These are phyloP conservation scores for Xestia rhomboidea DNA, from an alignment of 2,888 invertebrate genomes.

Conservation along the genomic window DNA sequence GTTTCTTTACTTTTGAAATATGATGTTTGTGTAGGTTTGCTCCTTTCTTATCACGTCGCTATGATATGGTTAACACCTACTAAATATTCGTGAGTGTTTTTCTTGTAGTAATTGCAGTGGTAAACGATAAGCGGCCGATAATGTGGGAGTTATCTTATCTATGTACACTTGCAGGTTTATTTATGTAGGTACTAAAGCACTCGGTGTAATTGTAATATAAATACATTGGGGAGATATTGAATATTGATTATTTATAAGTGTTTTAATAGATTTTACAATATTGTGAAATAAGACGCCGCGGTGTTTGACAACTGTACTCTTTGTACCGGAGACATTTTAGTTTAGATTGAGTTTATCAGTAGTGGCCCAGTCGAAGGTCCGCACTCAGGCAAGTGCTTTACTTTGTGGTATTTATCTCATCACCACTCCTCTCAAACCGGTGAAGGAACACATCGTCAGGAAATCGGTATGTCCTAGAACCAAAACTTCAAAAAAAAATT, in stretches of 20 bases:
- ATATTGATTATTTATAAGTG: slow-evolving; percentile 42
- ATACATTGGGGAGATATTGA: slow-evolving; percentile 33
- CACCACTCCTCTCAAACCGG: not conserved
- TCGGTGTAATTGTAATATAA: slow-evolving; percentile 61
- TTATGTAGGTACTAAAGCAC: slow-evolving; percentile 52
- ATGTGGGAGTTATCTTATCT: slow-evolving; percentile 60
- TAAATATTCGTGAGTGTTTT: slow-evolving; percentile 69
- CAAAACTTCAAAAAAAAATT: not conserved
- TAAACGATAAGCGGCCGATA: slow-evolving; percentile 61
- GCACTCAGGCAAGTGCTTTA: not conserved
- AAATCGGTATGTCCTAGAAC: not conserved
- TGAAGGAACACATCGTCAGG: not conserved
- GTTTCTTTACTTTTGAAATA: slow-evolving; percentile 33
- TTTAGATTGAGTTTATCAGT: not conserved
- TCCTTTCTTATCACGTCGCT: slow-evolving; percentile 40
- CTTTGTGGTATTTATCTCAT: not conserved
- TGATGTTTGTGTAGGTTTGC: slow-evolving; percentile 28
- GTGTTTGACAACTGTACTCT: not conserved
- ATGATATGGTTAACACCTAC: slow-evolving; percentile 39
- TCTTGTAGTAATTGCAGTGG: slow-evolving; percentile 71
- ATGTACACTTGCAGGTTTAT: slow-evolving; percentile 48
- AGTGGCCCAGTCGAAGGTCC: not conserved
- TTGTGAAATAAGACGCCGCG: not conserved
- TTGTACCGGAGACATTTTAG: not conserved
- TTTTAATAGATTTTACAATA: slow-evolving; percentile 14